A percentile compares a stretch with the other conserved stretches of the same genome.
Evolutionary conservation across 1,140 invertebrate genomes (phyloP).

Genomic region (Aphelinus atriplicis): DNA sequence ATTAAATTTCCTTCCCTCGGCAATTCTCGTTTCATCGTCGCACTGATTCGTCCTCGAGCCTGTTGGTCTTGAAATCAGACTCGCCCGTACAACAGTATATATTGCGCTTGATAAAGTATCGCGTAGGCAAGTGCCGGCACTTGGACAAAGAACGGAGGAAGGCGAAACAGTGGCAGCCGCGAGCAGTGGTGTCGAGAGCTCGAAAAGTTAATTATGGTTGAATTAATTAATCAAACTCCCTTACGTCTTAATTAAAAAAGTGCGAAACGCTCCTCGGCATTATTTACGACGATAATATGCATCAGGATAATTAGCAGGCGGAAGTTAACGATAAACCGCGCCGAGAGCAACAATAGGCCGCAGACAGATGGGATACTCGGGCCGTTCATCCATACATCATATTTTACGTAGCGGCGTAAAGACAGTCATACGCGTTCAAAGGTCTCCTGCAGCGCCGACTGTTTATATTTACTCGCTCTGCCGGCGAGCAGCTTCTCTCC

Average conservation of each 20-base stretch:
- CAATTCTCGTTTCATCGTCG: no score
- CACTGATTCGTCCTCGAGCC: neutral
- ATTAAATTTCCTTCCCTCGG: neutral
- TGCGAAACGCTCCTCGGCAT: constrained; percentile 14
- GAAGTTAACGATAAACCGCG: constrained; percentile 30
- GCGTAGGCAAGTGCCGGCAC: neutral
- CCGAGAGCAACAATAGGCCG: constrained; percentile 22
- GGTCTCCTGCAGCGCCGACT: constrained; percentile 48
- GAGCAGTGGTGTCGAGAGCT: neutral
- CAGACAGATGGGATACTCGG: constrained; percentile 20
- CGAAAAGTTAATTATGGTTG: constrained; percentile 32
- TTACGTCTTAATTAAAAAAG: constrained; percentile 37
- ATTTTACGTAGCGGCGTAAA: constrained; percentile 41
- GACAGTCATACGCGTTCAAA: constrained; percentile 45
- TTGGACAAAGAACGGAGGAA: no score
- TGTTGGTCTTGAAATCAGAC: neutral
- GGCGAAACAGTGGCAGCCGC: no score
- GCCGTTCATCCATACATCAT: constrained; percentile 40
- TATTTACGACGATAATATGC: constrained; percentile 39
- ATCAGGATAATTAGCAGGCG: constrained; percentile 35
- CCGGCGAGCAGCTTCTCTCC: constrained; percentile 44
- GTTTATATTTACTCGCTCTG: constrained; percentile 51
- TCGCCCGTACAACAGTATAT: neutral
- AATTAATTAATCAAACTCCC: constrained; percentile 36
- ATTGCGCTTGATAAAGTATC: neutral